Base-by-base conservation (phyloP, 2,888 invertebrate species). In the Sarcophaga caerulescens region DNA sequence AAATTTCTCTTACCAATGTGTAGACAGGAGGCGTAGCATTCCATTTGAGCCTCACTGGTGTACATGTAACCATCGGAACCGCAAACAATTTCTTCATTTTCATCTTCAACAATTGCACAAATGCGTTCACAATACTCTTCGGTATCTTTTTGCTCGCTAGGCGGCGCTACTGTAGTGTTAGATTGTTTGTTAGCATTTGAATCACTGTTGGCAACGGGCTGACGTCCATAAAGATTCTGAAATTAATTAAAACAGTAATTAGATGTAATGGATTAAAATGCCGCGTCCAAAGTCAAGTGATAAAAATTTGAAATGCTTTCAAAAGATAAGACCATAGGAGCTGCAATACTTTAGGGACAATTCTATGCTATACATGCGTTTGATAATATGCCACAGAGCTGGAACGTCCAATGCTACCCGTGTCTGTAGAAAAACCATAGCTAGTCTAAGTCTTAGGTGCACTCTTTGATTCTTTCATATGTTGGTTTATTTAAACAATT, bases 61-160 rank as follows among this genome's bases (percentile, higher is more conserved):
- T 92, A 92, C 93, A 92, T 92, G 76, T 91, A 92, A 66, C 92
- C 92, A 88, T 92, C 92, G 19, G 92, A 92, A 35, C 93, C 92
- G 82, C 92, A 92, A 2, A 92, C 90, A 44, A 92, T 90, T 88
- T 93, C 92, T 78, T 93, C 93, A 81, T 91, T 91, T 57, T 92
- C 92, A 85, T 92, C 92, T 81, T 93, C 92, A 1, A 92, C 91
- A 86, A 92, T 93, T 17, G 92, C 91, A 85, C 92, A 92, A 66
- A 93, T 90, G 21, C 91, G 90, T 83, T 92, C 92, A 59, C 92
- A 92, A 87, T 92, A 92, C 4, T 90, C 92, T 85, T 92, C 92
- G 4, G 89, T 90, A 63, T 92, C 92, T 86, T 90, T 90, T 60
- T 89, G 89, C 69, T 88, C 88, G 4, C 81, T 84, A 21, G 80